These are phyloP conservation scores for Laspeyria flexula DNA, from an alignment of 2,888 invertebrate species.

Conservation along the genomic window DNA sequence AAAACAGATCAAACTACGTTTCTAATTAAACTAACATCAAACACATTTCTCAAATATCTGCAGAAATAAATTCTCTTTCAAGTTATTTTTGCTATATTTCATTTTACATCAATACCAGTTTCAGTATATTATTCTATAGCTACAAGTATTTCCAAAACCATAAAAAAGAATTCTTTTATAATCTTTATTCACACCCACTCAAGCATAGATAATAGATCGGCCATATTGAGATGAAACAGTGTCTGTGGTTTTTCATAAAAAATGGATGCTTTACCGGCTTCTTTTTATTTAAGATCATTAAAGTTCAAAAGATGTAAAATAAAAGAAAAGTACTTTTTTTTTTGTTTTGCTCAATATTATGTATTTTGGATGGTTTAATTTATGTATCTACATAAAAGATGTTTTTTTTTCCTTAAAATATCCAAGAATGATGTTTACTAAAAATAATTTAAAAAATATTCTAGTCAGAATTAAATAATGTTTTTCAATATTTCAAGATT, in stretches of 20 bases:
- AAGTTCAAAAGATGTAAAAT: slow-evolving; percentile 74
- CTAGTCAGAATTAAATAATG: no score
- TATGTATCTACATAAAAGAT: no score
- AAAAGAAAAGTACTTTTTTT: no score
- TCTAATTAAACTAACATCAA: slow-evolving; percentile 35
- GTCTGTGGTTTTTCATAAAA: slow-evolving; percentile 36
- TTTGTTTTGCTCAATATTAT: slow-evolving; percentile 43
- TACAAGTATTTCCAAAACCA: no score
- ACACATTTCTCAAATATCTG: slow-evolving; percentile 30
- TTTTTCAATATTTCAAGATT: no score
- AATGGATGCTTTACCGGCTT: slow-evolving; percentile 64
- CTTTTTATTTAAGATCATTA: slow-evolving; percentile 82
- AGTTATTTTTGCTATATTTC: no score
- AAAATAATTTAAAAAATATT: no score
- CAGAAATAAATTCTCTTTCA: slow-evolving; percentile 17
- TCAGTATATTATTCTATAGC: no score
- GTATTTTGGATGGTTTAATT: not conserved
- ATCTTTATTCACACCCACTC: slow-evolving; percentile 54
- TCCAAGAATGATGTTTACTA: no score
- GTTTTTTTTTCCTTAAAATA: no score
- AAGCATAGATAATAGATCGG: slow-evolving; percentile 63
- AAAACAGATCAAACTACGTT: slow-evolving; percentile 15
- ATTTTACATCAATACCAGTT: no score
- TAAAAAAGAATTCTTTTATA: slow-evolving; percentile 40
- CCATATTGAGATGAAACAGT: slow-evolving; percentile 62